Evolutionary conservation across 2,888 invertebrate species (phyloP).

Genomic region (Xanthorhoe designata): DNA sequence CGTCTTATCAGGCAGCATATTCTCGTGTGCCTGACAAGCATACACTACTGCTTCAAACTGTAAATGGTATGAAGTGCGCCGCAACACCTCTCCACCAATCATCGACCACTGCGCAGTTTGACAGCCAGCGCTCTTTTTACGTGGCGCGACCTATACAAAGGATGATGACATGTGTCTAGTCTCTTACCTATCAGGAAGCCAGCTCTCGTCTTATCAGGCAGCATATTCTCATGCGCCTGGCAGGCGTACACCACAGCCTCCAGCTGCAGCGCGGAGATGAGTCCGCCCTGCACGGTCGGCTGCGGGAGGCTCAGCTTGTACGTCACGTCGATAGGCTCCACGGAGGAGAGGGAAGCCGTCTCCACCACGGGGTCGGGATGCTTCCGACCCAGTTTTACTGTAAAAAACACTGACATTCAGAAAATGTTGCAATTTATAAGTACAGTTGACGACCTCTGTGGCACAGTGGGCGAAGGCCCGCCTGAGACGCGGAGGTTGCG

Average conservation of each 20-base stretch:
- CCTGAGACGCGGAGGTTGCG: too few relatives aligned
- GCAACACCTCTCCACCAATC: too few relatives aligned
- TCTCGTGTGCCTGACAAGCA: conserved; percentile 98
- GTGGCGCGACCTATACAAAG: too few relatives aligned
- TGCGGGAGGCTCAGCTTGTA: conserved; percentile 94
- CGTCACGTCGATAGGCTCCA: conserved; percentile 97
- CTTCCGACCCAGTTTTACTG: conserved; percentile 96
- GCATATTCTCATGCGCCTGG: conserved; percentile 96
- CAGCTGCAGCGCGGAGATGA: conserved; percentile 97
- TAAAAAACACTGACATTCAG: not conserved
- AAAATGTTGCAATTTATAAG: too few relatives aligned
- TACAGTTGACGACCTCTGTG: too few relatives aligned
- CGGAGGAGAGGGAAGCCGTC: conserved; percentile 98
- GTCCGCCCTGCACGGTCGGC: conserved; percentile 92
- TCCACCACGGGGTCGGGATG: conserved; percentile 99
- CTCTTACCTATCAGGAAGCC: too few relatives aligned
- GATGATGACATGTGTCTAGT: not conserved
- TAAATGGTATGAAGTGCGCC: too few relatives aligned
- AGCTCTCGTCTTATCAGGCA: conserved; percentile 95
- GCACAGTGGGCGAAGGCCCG: too few relatives aligned
- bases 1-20: conserved; percentile 94
- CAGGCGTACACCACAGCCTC: conserved; percentile 99
- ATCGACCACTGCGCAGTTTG: too few relatives aligned
- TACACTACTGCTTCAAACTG: conserved; percentile 99
- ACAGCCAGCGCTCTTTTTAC: too few relatives aligned